phyloP scores from a whole-genome alignment of 2,113 vertebrate species.

The Alaudala cheleensis region DNA sequence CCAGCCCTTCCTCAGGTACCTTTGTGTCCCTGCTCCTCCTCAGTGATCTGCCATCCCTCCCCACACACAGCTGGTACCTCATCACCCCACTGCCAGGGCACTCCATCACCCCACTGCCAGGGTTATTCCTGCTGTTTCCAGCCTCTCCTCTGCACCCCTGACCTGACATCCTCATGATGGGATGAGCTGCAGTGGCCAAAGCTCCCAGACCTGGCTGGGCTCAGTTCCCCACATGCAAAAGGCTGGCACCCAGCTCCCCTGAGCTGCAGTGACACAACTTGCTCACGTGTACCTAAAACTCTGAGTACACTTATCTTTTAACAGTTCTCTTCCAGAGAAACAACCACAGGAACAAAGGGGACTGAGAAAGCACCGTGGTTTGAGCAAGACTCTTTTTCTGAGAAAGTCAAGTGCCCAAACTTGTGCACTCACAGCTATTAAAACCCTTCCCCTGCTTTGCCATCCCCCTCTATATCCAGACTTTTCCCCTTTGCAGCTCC shows the following conservation, averaged over 20 bases:
- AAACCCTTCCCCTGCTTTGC: background rate
- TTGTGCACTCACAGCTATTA: background rate
- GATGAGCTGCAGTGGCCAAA: background rate
- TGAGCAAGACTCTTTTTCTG: background rate
- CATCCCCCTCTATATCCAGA: background rate
- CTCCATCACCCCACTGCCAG: background rate
- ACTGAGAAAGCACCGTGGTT: background rate
- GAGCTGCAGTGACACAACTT: background rate
- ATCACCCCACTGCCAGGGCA: background rate
- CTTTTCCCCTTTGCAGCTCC: background rate
- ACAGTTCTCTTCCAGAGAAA: background rate
- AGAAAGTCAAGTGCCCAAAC: background rate
- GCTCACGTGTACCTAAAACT: fast-evolving
- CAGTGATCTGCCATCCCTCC: background rate
- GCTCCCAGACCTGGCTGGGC: background rate
- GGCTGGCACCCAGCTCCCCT: background rate
- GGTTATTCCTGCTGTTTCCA: background rate
- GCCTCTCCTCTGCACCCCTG: background rate
- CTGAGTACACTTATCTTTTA: background rate
- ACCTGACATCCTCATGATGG: fast-evolving
- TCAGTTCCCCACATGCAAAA: fast-evolving
- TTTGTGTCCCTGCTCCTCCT: background rate
- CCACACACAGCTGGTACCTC: background rate
- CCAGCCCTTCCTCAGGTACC: background rate
- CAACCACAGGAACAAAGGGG: background rate